Conservation (phyloP, 2,113 vertebrate species). For the Panthera tigris region DNA sequence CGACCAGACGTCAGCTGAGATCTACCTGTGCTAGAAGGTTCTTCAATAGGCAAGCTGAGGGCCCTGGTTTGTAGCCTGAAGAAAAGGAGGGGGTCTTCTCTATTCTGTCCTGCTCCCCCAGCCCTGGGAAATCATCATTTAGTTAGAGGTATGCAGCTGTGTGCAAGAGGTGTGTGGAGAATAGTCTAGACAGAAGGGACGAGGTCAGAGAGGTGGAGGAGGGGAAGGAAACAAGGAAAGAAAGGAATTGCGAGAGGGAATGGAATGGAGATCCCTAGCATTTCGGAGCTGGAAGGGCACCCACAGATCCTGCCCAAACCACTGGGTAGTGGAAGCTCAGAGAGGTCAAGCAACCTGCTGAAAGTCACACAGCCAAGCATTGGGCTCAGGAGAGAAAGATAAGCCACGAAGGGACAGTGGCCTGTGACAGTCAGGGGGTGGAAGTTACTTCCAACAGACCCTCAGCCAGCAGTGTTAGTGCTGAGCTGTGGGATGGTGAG, state of each 20-base stretch:
- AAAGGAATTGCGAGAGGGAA: not conserved
- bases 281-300: not conserved
- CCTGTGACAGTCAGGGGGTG: not conserved
- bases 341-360: not conserved
- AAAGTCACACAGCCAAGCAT: not conserved
- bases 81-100: not conserved
- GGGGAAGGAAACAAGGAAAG: not conserved
- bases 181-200: not conserved
- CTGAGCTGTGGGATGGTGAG: not conserved
- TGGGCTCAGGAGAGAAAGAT: not conserved
- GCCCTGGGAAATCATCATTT: slow-evolving; percentile 51
- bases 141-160: slow-evolving; percentile 59
- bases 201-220: not conserved
- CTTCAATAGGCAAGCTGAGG: slow-evolving; percentile 45
- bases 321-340: not conserved
- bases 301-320: not conserved
- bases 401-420: not conserved
- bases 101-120: not conserved
- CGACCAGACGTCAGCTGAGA: slow-evolving; percentile 71
- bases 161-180: not conserved
- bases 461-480: not conserved
- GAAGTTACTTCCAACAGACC: not conserved
- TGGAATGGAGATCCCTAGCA: not conserved
- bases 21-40: slow-evolving; percentile 69
- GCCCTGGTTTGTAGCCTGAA: slow-evolving; percentile 51